Evolutionary conservation across 2,888 invertebrate species (phyloP), one percentile per base, ranked within the genome.

Genomic region (Platyscelio sp.): DNA sequence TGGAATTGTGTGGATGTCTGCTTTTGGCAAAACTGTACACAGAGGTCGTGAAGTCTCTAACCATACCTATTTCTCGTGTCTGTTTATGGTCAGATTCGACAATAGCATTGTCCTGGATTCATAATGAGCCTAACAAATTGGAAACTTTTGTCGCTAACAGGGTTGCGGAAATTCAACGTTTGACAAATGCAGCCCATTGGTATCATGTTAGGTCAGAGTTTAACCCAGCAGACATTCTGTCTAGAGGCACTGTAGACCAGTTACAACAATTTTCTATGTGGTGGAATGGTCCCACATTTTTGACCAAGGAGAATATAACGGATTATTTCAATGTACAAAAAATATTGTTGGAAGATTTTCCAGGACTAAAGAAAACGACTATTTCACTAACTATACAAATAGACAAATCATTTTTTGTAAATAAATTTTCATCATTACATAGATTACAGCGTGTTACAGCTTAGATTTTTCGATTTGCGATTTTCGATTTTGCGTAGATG

Each of bases 81-180:
- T 20, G 26, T 29, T 58, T 58, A n/a, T 29, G 29, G 20, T 29
- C 58, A 5, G 58, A 58, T 20, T 58, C 58, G 3, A 29, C 24
- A 29, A 58, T 58, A 29, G 58, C 58, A 7, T 58, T 58, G 11
- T 58, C 29, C 11, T 58, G 58, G 58, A 58, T 58, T 33, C 7
- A 58, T 1, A n/a, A 3, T 3, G 58, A 58, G 2, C 29, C 29
- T 6, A 18, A 13, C 1, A 58, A 58, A 18, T 58, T 29, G 58
- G 58, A 58, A n/a, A 58, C 29, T 18, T 58, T 33, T 7, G 58
- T 58, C 26, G 58, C 33, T 24, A 58, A 58, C 18, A 58, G 58
- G 24, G 29, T 29, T 5, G 58, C 58, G 1, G 29, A 58, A 33
- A 58, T 58, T 9, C 58, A 58, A 11, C 1, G 58, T 11, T 20